phyloP scores from a whole-genome alignment of 2,888 invertebrate species.

The Steromphala cineraria region DNA sequence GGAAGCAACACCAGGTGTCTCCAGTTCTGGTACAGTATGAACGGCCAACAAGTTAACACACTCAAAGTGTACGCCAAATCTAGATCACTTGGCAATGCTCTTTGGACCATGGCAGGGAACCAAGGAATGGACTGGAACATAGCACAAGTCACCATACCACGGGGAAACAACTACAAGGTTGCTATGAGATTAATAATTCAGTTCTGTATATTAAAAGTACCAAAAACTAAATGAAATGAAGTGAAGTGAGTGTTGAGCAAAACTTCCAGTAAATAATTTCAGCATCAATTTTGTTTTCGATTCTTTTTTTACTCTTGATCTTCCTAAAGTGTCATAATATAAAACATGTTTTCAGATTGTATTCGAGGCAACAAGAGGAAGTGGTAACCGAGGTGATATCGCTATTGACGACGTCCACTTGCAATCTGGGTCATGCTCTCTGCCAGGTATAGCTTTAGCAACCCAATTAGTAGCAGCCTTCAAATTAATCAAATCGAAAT shows the following conservation, averaged over 20 bases:
- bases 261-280: too few relatives aligned
- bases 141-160: conserved; percentile 48
- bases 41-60: conserved; percentile 54
- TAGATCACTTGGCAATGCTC: conserved; percentile 20
- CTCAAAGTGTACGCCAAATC: conserved; percentile 49
- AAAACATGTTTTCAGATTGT: conserved; percentile 44
- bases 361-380: conserved; percentile 63
- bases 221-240: background rate
- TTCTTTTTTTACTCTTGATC: too few relatives aligned
- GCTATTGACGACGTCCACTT: conserved; percentile 66
- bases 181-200: background rate
- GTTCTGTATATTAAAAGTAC: background rate
- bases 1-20: conserved; percentile 50
- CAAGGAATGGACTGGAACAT: conserved; percentile 54
- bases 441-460: background rate
- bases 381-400: conserved; percentile 60
- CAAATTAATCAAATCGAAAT: too few relatives aligned
- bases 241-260: background rate
- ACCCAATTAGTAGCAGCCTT: too few relatives aligned
- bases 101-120: conserved; percentile 45
- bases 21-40: conserved; percentile 67
- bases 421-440: conserved; percentile 45
- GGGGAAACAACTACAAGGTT: conserved; percentile 25
- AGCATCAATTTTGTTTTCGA: too few relatives aligned
- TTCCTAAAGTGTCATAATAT: too few relatives aligned